Base-by-base conservation (phyloP, 2,113 vertebrate genomes). In the Campylomormyrus numenius region DNA sequence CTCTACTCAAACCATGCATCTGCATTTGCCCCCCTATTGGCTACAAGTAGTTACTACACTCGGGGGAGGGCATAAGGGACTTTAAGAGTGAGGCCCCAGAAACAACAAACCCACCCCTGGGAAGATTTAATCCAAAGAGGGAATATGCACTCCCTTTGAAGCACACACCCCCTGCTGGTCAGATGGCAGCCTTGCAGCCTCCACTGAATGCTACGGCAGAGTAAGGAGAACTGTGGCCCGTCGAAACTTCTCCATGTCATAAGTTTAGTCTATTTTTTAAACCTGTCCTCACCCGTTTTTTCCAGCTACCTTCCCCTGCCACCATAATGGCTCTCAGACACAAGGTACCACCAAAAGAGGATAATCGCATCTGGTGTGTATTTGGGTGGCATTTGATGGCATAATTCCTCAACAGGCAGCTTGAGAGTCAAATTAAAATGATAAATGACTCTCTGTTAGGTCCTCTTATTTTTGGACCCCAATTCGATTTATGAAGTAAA, bases 401-500 rank as follows among this genome's bases (percentile, higher is more conserved):
- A 53, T 87, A 19, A 87, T 49, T 53, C 85, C 85, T 35, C 85
- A 50, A 10, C 27, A 17, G 85, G 35, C 85, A 87, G 85, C 85
- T 56, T 53, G 31, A 17, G 31, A 50, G 85, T 87, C 85, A 87
- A 87, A 87, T 87, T 87, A 87, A 53, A 87, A 87, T 87, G 85
- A 87, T 35, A 87, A 53, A 87, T 87, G 85, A 9, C 27, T n/a
- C 46, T 86, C 49, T 17, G n/a, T 87, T 87, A 56, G 85, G 15
- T 87, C 27, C 17, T 56, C 50, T 52, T 35, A 53, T 87, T 87
- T 56, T 53, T 87, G 85, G 27, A 19, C 13, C 50, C 50, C 85
- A 87, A 87, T 87, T 87, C 50, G 85, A 87, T 87, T 87, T 87
- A 53, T 52, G 85, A 87, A 87, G 85, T 19, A 87, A 87, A 87